Base-by-base conservation (phyloP, 2,888 invertebrate species). In the Sicus ferrugineus region DNA sequence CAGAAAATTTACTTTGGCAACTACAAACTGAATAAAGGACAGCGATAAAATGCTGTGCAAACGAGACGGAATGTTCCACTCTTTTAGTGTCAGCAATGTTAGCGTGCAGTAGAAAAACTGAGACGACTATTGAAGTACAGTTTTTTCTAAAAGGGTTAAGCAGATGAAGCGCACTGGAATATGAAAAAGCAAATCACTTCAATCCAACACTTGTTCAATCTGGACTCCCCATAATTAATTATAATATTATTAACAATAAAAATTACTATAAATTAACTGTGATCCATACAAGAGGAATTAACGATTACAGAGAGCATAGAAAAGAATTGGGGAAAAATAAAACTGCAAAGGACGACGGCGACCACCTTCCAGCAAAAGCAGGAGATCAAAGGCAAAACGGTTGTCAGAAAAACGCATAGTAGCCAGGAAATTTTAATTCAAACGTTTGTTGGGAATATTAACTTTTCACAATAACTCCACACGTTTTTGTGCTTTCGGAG, bases 161-260 rank as follows among this genome's bases (percentile, higher is more conserved):
- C 71, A 74, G 62, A 64, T 59, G 34, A 28, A 63, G 52, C 30
- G 73, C 31, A 23, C 56, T 70, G 71, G 75, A 77, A 78, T 31
- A 58, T 31, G 64, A 61, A 69, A 54, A 61, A 34, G 61, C 73
- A 76, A 77, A 80, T 80, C 79, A 81, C 77, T 79, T 80, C 74
- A 77, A 80, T 77, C 79, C 80, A 80, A 79, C 79, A 82, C 81
- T 82, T 82, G 83, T 83, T 81, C 79, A 82, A 82, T 83, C 80
- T 80, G 76, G 78, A 80, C 78, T 79, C 79, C 79, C 78, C 79
- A 79, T 79, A 77, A 80, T 77, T 80, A 76, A 80, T 80, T 76
- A 69, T 72, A 71, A 79, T 73, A 73, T 75, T 78, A 80, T 76
- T 74, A 78, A 78, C 76, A 73, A 74, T 75, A 76, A 75, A 73